Conservation (phyloP, 2,888 invertebrate genomes). For the Esperia sulphurella region DNA sequence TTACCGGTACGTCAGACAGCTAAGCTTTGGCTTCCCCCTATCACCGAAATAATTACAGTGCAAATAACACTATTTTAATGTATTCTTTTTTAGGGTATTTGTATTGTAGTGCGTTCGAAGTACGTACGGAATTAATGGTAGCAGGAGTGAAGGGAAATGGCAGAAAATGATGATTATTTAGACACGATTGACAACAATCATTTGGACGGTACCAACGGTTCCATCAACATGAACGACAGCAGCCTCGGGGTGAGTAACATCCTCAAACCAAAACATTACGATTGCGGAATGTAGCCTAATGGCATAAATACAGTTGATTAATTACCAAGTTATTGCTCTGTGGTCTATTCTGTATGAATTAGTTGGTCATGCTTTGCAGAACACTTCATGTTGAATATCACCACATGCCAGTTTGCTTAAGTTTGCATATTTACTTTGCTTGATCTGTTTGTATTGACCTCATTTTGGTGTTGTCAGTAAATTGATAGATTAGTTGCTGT, state of each 20-base stretch:
- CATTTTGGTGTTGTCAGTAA: neutral
- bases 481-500: too few relatives aligned
- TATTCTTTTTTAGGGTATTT: constrained; percentile 36
- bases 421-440: neutral
- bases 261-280: neutral
- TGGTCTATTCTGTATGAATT: constrained; percentile 5
- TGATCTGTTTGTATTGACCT: neutral
- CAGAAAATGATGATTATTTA: constrained; percentile 75
- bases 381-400: neutral
- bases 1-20: constrained; percentile 70
- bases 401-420: constrained; percentile 1
- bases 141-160: constrained; percentile 55
- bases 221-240: constrained; percentile 72
- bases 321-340: too few relatives aligned
- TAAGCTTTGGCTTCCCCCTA: constrained; percentile 31
- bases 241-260: constrained; percentile 63
- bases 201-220: constrained; percentile 82
- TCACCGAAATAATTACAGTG: constrained; percentile 28
- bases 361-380: constrained; percentile 9
- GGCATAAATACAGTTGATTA: neutral
- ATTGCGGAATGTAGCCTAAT: neutral
- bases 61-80: constrained; percentile 13
- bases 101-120: constrained; percentile 31
- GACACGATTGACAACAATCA: constrained; percentile 75
- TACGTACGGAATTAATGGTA: constrained; percentile 44